Evolutionary conservation across 2,888 invertebrate genomes (phyloP), one percentile per base, ranked within the genome.

Genomic region (Pteria penguin): DNA sequence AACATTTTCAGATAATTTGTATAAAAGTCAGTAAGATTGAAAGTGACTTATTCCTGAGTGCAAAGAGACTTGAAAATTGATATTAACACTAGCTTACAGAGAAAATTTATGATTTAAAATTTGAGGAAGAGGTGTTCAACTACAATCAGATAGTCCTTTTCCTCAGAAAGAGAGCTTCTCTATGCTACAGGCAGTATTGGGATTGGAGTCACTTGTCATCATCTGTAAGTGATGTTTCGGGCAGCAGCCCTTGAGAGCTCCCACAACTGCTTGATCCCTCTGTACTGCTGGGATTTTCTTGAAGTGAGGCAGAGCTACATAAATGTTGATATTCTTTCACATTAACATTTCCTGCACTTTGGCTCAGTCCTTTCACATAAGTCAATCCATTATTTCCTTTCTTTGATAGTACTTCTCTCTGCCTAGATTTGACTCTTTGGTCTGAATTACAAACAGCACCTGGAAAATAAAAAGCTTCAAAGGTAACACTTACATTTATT

Each of bases 181-280:
- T 52, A 52, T 52, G 4, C 22, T 45, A n/a, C 22, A 22, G 22
- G 52, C 18, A 2, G 4, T 4, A 52, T 68, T 36, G 58, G 4
- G 55, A n/a, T n/a, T n/a, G n/a, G n/a, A n/a, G n/a, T 45, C 18
- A 57, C 61, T 75, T 75, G 32, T 75, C 75, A 52, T 75, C 75
- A 45, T 75, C 75, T 26, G 69, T 62, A 29, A 63, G 33, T 24
- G 57, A n/a, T 45, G 62, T 70, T 5, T 68, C 72, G 18, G 81
- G 76, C 29, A 88, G 72, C 24, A 88, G 77, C 5, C 82, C 82
- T 55, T 85, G 84, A 22, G 85, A 82, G 65, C 88, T 88, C 61
- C 86, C 87, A 72, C 85, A 88, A 72, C 86, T 85, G 31, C 78
- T 86, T 61, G 75, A 85, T 75, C 80, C 85, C 26, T 63, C 69